Percentiles rank a stretch among this genome's conserved stretches.
Evolutionary conservation across 2,797 vertebrate species (phyloP).

Genomic region (Phoxinus dragarum): DNA sequence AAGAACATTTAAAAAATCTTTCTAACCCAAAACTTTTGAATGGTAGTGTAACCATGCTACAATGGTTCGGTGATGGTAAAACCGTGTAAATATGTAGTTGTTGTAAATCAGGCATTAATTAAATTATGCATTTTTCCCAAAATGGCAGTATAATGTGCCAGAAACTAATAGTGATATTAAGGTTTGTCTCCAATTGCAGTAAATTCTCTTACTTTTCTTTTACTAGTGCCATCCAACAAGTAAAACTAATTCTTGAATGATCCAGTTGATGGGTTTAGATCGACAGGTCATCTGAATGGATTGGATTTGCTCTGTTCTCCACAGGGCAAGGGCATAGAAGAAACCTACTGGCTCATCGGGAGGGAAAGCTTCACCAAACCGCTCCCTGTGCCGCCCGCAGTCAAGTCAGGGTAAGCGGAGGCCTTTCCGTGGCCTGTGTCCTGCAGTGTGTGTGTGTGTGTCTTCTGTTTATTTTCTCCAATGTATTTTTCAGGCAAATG

Average conservation of each 20-base stretch:
- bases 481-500: slow-evolving; percentile 77
- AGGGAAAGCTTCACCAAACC: slow-evolving; percentile 88
- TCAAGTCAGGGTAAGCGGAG: slow-evolving; percentile 77
- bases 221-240: neutral
- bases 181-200: neutral
- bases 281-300: neutral
- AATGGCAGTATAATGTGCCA: neutral
- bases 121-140: neutral
- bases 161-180: neutral
- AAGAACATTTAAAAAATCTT: neutral
- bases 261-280: neutral
- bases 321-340: slow-evolving; percentile 87
- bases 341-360: slow-evolving; percentile 91
- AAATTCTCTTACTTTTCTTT: neutral
- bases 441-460: slow-evolving; percentile 50
- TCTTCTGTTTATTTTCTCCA: slow-evolving; percentile 69
- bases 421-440: slow-evolving; percentile 46
- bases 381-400: slow-evolving; percentile 83
- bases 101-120: neutral
- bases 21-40: neutral
- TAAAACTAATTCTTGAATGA: neutral
- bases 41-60: too few species aligned
- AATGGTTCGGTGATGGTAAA: neutral
- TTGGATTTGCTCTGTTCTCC: neutral
- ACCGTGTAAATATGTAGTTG: neutral